Base-by-base conservation (phyloP, 2,797 vertebrate species). In the Malurus leucopterus region DNA sequence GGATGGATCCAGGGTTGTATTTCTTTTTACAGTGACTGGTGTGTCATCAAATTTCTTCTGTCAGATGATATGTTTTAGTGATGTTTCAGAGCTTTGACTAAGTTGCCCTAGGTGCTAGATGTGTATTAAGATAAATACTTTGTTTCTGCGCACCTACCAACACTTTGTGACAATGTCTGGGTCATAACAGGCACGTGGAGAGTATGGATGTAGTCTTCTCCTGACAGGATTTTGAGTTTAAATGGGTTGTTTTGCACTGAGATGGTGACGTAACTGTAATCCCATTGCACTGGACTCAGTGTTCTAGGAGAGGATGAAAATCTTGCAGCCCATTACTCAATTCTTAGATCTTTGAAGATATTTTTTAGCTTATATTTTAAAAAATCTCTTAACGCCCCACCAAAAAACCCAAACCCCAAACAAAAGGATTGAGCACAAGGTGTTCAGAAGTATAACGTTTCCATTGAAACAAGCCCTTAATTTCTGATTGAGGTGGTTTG, bases 271-370 rank as follows among this genome's bases (percentile, higher is more conserved):
- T 67, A 55, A 50, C 34, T 80, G 11, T 71, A 47, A 53, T 51
- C 16, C 5, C 8, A 70, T 49, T 50, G 41, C 15, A 3, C 8
- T 27, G 9, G 13, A 2, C n/a, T 51, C 36, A 10, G 0, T 46
- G 6, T 83, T 91, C 63, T 53, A 81, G 62, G 47, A 58, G 21
- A 64, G 8, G 13, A 32, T 67, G 24, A 51, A 83, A 80, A 62
- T 24, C 34, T n/a, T 41, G 36, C 21, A 77, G 20, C 15, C 23
- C 6, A 0, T 10, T 76, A 57, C 50, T 74, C 6, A 41, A 2
- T 70, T 75, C 19, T 65, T 74, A 17, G 0, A 7, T 53, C 11
- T 85, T 54, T 57, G 44, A 89, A 81, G 26, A 7, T 13, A 9
- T 38, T 83, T 83, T 83, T 80, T 51, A 55, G 9, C 16, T 73